Evolutionary conservation across 2,113 vertebrate genomes (phyloP).

Genomic region (Albula goreensis): DNA sequence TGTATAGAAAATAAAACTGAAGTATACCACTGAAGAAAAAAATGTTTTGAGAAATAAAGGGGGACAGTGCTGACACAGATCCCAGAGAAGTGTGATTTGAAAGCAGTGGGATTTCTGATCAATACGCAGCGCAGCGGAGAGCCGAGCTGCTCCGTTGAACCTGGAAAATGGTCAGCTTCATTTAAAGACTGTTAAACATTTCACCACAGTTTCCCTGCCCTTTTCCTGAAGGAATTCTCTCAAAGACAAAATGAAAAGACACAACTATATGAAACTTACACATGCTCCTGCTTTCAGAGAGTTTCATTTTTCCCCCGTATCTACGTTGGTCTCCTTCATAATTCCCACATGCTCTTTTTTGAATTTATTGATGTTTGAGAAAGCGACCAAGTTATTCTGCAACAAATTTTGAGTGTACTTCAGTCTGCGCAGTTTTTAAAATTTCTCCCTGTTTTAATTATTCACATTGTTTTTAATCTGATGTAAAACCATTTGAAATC

Average conservation of each 20-base stretch:
- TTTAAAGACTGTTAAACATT: not conserved
- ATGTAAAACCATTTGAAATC: not conserved
- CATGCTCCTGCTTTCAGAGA: not conserved
- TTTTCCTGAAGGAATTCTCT: not conserved
- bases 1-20: not conserved
- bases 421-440: not conserved
- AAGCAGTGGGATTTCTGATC: not conserved
- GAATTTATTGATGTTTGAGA: not conserved
- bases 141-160: not conserved
- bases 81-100: not conserved
- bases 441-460: not conserved
- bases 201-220: not conserved
- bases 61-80: not conserved
- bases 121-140: not conserved
- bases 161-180: not conserved
- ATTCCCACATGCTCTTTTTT: not conserved
- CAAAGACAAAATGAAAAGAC: not conserved
- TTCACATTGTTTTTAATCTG: conserved; percentile 5
- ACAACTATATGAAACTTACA: not conserved
- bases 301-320: not conserved
- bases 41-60: not conserved
- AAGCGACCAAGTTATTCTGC: not conserved
- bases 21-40: not conserved
- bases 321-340: not conserved
- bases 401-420: not conserved